Evolutionary conservation across 2,113 vertebrate species (phyloP).

Genomic region (Atlantisia rogersi): DNA sequence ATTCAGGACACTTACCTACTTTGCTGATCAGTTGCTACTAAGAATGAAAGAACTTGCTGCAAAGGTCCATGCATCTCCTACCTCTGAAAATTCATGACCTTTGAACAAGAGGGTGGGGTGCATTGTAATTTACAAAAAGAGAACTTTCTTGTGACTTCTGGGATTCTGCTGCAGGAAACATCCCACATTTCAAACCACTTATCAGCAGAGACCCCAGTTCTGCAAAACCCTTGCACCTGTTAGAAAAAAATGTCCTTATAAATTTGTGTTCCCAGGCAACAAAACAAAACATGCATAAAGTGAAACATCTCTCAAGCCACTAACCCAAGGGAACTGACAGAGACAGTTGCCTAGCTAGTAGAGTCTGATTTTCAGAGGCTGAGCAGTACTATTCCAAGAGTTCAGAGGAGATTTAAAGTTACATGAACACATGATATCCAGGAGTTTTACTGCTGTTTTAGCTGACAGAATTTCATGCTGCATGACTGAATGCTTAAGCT

Average conservation of each 20-base stretch:
- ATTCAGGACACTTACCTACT: neutral
- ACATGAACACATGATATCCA: neutral
- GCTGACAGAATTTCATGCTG: neutral
- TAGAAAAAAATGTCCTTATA: neutral
- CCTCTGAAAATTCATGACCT: neutral
- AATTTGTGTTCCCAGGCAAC: conserved; percentile 26
- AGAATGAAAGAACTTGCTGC: neutral
- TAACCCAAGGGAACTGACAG: neutral
- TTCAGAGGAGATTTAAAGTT: neutral
- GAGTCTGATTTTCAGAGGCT: neutral
- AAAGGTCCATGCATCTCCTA: accelerated
- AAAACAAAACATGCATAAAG: neutral
- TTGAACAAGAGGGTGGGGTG: neutral
- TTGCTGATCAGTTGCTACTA: neutral
- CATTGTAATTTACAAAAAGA: neutral
- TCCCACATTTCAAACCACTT: neutral
- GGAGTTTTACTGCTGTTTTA: neutral
- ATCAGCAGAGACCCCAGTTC: neutral
- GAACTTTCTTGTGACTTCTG: neutral
- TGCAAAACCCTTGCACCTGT: neutral
- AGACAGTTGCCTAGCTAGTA: neutral
- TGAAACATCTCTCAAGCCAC: neutral
- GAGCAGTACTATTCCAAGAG: neutral
- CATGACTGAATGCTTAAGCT: neutral
- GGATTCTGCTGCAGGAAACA: neutral